Evolutionary conservation across 37 sponge, comb jelly and placozoan genomes (phyloP).

Genomic region (Ephydatia muelleri): DNA sequence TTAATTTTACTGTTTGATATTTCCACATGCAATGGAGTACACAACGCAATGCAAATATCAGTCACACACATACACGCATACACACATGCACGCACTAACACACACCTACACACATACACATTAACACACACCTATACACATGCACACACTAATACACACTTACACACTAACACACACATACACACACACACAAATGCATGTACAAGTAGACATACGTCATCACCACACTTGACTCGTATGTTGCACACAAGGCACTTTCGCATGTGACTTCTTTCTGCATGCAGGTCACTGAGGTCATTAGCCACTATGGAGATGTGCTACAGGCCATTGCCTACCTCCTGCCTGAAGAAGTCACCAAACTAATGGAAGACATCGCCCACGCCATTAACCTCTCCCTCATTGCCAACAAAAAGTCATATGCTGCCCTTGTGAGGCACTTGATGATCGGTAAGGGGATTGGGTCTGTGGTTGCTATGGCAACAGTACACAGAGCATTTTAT

Average conservation of each 20-base stretch:
- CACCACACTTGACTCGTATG: too few relatives aligned
- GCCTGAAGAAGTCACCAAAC: slow-evolving; percentile 35
- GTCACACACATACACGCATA: not conserved
- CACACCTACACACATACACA: too few relatives aligned
- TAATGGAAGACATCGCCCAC: slow-evolving; percentile 60
- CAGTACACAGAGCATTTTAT: slow-evolving; percentile 6
- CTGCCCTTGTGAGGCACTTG: slow-evolving; percentile 27
- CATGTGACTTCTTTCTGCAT: not conserved
- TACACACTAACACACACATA: not conserved
- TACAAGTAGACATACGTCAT: not conserved
- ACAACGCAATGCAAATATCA: too few relatives aligned
- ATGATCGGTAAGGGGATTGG: slow-evolving; percentile 33
- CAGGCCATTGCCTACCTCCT: slow-evolving; percentile 39
- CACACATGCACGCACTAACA: not conserved
- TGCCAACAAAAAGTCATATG: slow-evolving; percentile 50
- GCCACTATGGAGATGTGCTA: slow-evolving; percentile 21
- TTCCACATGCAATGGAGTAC: too few relatives aligned
- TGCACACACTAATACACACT: too few relatives aligned
- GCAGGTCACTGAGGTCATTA: slow-evolving; percentile 38
- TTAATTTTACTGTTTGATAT: not conserved
- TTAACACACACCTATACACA: not conserved
- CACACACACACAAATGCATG: not conserved
- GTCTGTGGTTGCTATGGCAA: not conserved
- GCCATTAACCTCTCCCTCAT: slow-evolving; percentile 45
- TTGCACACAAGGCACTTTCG: too few relatives aligned